phyloP scores from a whole-genome alignment of 37 sponge, comb jelly and placozoan species.

The Axinella damicornis region DNA sequence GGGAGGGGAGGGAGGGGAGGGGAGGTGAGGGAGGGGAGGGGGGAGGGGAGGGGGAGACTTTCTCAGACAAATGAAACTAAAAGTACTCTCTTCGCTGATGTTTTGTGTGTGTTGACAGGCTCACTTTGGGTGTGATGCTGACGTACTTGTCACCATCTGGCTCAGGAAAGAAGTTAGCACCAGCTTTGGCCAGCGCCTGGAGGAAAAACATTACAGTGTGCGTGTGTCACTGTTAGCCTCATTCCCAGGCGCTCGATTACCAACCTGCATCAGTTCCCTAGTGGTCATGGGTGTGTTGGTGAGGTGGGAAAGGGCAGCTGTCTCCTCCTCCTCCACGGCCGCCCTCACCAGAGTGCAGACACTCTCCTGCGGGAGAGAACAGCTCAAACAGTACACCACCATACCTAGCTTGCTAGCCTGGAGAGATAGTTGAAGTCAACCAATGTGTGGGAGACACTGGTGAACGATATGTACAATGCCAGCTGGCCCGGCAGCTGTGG shows the following conservation, averaged over 20 bases:
- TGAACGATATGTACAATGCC: no score
- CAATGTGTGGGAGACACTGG: no score
- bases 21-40: no score
- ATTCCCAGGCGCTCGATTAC: no score
- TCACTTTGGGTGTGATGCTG: constrained; percentile 61
- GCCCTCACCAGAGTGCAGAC: constrained; percentile 30
- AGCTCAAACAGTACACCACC: no score
- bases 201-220: constrained; percentile 19
- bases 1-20: background rate
- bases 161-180: constrained; percentile 77
- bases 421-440: no score
- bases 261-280: constrained; percentile 52
- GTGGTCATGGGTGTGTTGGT: constrained; percentile 48
- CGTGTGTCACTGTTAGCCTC: background rate
- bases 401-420: no score
- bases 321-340: constrained; percentile 3
- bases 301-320: constrained; percentile 32
- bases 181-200: constrained; percentile 51
- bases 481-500: no score
- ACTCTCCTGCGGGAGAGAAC: constrained; percentile 13
- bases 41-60: background rate
- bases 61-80: no score
- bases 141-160: constrained; percentile 75
- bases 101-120: no score
- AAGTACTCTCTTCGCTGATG: no score